Conservation (phyloP, 2,888 invertebrate species). For the Oegoconia quadripuncta region DNA sequence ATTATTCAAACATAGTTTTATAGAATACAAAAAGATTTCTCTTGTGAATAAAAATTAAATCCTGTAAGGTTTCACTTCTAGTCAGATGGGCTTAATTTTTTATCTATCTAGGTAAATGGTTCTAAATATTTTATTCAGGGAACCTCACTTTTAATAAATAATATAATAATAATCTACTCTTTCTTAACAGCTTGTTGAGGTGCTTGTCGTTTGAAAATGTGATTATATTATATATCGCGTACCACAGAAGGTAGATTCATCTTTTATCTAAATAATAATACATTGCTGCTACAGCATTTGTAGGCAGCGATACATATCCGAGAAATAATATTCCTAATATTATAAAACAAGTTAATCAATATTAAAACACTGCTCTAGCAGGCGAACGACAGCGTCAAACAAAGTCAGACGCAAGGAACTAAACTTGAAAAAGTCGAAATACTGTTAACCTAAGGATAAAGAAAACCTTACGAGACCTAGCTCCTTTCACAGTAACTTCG, state of each 20-base stretch:
- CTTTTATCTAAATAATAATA: slow-evolving; percentile 32
- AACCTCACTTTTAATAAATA: slow-evolving; percentile 30
- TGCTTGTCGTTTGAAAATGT: too few species aligned
- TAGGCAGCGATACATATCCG: slow-evolving; percentile 13
- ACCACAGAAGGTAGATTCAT: slow-evolving; percentile 10
- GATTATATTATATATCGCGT: slow-evolving; percentile 2
- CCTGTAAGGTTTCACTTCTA: slow-evolving; percentile 32
- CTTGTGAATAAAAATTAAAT: slow-evolving; percentile 52
- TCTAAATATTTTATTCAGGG: slow-evolving; percentile 19
- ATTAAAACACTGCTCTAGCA: slow-evolving; percentile 34
- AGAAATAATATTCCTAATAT: background rate
- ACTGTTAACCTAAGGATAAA: slow-evolving; percentile 50
- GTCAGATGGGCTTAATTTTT: slow-evolving; percentile 28
- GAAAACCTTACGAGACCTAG: slow-evolving; percentile 33
- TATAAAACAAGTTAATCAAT: slow-evolving; percentile 26
- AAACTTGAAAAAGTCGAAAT: slow-evolving; percentile 56
- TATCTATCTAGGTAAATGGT: slow-evolving; percentile 43
- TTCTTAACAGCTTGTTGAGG: too few species aligned
- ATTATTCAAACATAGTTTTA: slow-evolving; percentile 58
- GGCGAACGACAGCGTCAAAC: slow-evolving; percentile 24
- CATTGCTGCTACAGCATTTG: too few species aligned
- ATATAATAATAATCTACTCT: too few species aligned
- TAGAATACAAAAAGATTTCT: slow-evolving; percentile 53
- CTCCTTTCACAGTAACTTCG: slow-evolving; percentile 18
- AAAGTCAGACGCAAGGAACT: slow-evolving; percentile 43